Percentiles rank a stretch among this genome's conserved stretches.
Evolutionary conservation across 2,113 vertebrate species (phyloP).

Genomic region (Pseudopodoces humilis): DNA sequence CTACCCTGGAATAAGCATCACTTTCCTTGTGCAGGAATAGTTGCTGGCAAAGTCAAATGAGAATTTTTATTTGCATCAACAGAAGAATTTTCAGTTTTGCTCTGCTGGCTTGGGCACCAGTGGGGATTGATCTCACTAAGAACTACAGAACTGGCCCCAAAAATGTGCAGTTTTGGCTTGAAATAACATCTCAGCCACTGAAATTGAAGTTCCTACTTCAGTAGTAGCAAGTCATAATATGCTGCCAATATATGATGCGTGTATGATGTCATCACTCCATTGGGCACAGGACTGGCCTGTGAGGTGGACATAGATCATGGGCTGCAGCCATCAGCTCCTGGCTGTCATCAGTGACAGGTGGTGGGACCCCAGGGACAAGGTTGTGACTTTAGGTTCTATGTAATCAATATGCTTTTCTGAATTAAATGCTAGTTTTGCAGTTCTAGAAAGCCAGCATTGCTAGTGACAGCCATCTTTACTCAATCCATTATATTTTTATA

Average conservation of each 20-base stretch:
- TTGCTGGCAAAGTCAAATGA: not conserved
- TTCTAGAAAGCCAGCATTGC: accelerated
- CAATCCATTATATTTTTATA: not conserved
- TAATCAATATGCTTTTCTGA: not conserved
- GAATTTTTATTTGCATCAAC: not conserved
- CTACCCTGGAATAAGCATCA: not conserved
- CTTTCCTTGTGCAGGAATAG: not conserved
- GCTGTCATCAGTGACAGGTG: accelerated
- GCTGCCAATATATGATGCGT: accelerated
- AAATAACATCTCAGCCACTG: not conserved
- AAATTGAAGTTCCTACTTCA: not conserved
- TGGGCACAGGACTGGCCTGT: not conserved
- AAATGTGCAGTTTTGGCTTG: not conserved
- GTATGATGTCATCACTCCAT: not conserved
- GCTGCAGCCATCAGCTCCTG: not conserved
- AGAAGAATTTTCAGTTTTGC: not conserved
- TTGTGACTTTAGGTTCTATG: not conserved
- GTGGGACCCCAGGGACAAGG: not conserved
- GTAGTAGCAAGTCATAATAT: accelerated
- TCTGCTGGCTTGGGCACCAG: not conserved
- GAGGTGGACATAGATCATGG: accelerated
- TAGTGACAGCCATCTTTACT: not conserved
- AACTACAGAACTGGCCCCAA: not conserved
- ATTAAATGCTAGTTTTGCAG: not conserved
- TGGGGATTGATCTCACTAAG: not conserved